Conservation (phyloP, 2,888 invertebrate genomes). For the Euspilapteryx auroguttella region DNA sequence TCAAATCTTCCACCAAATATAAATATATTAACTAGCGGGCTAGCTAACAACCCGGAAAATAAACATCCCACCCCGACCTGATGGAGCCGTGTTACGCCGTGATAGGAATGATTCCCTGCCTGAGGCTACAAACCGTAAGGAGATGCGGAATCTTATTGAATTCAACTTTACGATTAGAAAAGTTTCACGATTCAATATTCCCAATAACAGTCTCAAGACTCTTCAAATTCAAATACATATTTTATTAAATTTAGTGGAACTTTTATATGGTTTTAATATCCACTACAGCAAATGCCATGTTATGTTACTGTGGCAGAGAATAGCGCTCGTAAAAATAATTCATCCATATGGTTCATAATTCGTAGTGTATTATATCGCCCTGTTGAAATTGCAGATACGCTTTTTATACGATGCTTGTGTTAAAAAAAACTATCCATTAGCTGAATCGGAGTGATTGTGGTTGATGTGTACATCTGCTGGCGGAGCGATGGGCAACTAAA, state of each 20-base stretch:
- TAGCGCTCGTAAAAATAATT: slow-evolving; percentile 14
- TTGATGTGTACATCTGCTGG: slow-evolving; percentile 1
- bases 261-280: too few species aligned
- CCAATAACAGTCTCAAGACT: too few species aligned
- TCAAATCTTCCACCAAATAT: slow-evolving; percentile 7
- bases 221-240: too few species aligned
- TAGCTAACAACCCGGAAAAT: slow-evolving; percentile 40
- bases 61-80: slow-evolving; percentile 28
- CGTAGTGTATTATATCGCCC: slow-evolving; percentile 17
- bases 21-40: slow-evolving; percentile 18
- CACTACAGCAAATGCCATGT: slow-evolving; percentile 26
- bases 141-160: slow-evolving; percentile 29
- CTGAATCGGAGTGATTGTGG: not conserved
- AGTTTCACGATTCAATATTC: slow-evolving; percentile 16
- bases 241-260: too few species aligned
- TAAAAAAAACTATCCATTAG: slow-evolving; percentile 2
- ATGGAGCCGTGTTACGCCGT: slow-evolving; percentile 12
- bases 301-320: slow-evolving; percentile 1
- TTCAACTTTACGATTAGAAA: slow-evolving; percentile 37
- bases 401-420: slow-evolving; percentile 2
- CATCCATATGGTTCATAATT: slow-evolving; percentile 27
- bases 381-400: slow-evolving; percentile 9
- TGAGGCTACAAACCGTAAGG: slow-evolving; percentile 16
- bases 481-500: not conserved
- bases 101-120: slow-evolving; percentile 23